phyloP scores from a whole-genome alignment of 2,113 vertebrate genomes.

The Acanthisitta chloris region DNA sequence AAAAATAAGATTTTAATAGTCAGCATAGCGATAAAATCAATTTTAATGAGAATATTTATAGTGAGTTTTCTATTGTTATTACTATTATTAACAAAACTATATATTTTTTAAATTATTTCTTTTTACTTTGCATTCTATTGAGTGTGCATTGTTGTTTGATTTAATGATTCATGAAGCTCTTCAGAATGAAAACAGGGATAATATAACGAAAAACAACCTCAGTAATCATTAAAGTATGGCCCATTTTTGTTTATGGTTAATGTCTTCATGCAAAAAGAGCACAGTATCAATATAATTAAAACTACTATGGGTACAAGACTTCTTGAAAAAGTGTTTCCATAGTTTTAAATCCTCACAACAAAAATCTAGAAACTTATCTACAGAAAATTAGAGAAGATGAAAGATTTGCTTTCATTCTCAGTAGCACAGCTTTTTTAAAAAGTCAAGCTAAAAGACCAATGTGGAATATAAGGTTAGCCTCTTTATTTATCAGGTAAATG shows the following conservation, averaged over 20 bases:
- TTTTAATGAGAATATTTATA: slow-evolving; percentile 35
- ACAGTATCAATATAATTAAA: background rate
- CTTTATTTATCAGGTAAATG: background rate
- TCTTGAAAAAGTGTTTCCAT: background rate
- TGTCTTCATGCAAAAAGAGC: background rate
- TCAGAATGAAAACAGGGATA: slow-evolving; percentile 28
- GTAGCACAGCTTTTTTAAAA: background rate
- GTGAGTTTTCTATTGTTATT: background rate
- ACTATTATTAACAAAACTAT: background rate
- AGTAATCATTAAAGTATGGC: background rate
- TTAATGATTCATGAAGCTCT: slow-evolving; percentile 55
- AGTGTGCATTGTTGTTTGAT: background rate
- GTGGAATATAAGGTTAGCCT: background rate
- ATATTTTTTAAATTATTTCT: slow-evolving; percentile 23
- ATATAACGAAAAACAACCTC: slow-evolving; percentile 8
- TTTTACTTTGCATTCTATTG: background rate
- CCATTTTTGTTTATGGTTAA: slow-evolving; percentile 35
- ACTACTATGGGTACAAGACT: background rate
- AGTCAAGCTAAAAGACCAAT: background rate
- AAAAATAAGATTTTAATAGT: background rate
- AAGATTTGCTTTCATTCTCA: background rate
- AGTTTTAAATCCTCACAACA: background rate
- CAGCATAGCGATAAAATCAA: background rate
- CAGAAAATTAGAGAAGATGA: background rate
- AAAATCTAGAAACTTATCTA: background rate